Conservation (phyloP, 2,113 vertebrate genomes). For the Tyrannus savana region DNA sequence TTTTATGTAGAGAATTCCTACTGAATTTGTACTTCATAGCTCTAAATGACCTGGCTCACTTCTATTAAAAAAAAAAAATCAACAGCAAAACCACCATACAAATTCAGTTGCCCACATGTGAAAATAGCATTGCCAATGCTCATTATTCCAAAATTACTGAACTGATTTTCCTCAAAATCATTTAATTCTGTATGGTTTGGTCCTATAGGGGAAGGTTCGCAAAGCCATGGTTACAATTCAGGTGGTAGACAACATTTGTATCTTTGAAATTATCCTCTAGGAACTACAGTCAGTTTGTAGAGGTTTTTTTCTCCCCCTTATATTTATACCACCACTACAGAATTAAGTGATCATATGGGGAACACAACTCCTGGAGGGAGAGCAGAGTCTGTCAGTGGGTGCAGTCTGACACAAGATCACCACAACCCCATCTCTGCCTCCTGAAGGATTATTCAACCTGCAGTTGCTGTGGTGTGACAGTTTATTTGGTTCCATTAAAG, state of each 20-base stretch:
- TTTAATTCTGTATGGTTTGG: neutral
- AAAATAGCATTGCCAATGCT: accelerated
- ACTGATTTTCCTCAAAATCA: neutral
- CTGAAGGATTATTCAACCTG: neutral
- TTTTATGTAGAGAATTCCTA: neutral
- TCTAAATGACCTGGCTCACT: neutral
- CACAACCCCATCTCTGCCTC: neutral
- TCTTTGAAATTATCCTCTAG: neutral
- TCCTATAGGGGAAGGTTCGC: neutral
- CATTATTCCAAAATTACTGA: neutral
- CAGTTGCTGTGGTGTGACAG: no score
- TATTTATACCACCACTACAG: neutral
- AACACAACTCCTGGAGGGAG: neutral
- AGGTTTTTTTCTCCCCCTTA: neutral
- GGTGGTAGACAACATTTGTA: neutral
- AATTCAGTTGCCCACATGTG: neutral
- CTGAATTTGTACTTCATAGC: neutral
- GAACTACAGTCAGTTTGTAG: neutral
- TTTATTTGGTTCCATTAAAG: neutral
- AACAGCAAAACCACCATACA: neutral
- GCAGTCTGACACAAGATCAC: neutral
- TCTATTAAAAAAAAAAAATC: neutral
- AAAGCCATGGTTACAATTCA: neutral
- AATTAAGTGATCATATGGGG: neutral
- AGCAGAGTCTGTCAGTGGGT: neutral